phyloP scores from a whole-genome alignment of 2,113 vertebrate genomes.

The Boulengeromyrus knoepffleri region DNA sequence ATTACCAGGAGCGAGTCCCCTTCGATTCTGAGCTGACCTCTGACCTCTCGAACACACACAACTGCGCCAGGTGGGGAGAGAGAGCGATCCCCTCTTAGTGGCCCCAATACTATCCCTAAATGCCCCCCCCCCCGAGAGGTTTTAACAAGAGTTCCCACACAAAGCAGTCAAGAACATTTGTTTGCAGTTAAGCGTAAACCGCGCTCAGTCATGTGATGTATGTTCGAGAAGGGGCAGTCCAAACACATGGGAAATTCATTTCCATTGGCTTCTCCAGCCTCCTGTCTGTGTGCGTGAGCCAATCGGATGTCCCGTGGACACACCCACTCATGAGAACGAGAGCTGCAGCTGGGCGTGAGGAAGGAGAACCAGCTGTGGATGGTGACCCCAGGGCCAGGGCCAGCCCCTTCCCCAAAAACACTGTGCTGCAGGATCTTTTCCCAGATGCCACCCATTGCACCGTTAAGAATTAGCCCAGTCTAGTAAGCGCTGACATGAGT shows the following conservation, averaged over 20 bases:
- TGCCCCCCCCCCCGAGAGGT: background rate
- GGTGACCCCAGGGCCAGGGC: background rate
- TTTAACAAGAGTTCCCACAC: background rate
- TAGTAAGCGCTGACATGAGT: background rate
- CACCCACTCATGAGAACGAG: background rate
- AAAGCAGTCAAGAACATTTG: background rate
- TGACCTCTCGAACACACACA: background rate
- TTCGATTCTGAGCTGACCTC: background rate
- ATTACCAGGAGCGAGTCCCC: background rate
- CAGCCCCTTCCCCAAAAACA: background rate
- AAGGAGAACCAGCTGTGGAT: background rate
- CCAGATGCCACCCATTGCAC: background rate
- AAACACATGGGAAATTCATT: background rate
- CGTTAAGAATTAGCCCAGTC: background rate
- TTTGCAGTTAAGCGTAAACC: background rate
- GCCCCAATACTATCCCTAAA: background rate
- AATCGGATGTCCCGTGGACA: background rate
- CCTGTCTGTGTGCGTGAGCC: background rate
- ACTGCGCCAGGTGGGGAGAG: background rate
- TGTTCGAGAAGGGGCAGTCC: background rate
- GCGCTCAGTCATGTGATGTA: background rate
- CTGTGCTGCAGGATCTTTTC: background rate
- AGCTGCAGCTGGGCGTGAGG: background rate
- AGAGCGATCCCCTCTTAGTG: background rate
- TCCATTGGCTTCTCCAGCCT: background rate